A percentile compares a stretch with the other conserved stretches of the same genome.
phyloP scores from a whole-genome alignment of 2,888 invertebrate genomes.

The Aricia artaxerxes region DNA sequence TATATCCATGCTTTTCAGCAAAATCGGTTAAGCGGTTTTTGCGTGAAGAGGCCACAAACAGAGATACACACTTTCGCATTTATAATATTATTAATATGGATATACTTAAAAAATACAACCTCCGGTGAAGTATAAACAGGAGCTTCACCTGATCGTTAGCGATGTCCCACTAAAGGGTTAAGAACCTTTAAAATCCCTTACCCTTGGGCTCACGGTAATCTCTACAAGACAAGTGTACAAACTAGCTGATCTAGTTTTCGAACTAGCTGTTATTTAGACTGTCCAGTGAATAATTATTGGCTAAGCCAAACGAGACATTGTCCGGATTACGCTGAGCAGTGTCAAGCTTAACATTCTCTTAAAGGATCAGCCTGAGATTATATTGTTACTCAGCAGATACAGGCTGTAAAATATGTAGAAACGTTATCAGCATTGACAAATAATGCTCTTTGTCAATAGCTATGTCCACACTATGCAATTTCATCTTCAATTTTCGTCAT shows the following conservation, averaged over 20 bases:
- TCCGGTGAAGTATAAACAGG: background rate
- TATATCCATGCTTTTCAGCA: no score
- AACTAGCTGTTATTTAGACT: background rate
- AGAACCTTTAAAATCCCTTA: background rate
- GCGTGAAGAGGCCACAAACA: no score
- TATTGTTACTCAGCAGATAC: slow-evolving; percentile 26
- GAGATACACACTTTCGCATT: no score
- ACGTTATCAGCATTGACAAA: background rate
- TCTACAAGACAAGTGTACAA: background rate
- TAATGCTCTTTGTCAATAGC: no score
- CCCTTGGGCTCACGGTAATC: background rate
- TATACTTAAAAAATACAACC: no score
- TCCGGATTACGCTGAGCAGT: slow-evolving; percentile 28
- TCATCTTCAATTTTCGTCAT: no score
- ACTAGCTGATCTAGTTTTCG: background rate
- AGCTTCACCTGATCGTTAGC: background rate
- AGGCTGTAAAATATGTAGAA: slow-evolving; percentile 9
- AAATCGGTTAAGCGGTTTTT: no score
- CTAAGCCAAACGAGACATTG: slow-evolving; percentile 32
- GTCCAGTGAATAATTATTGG: slow-evolving; percentile 31
- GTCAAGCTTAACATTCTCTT: slow-evolving; percentile 31
- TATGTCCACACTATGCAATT: no score
- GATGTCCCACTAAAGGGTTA: background rate
- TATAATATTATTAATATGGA: no score
- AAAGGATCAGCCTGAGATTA: slow-evolving; percentile 30